Base-by-base conservation (phyloP, 2,888 invertebrate species). In the Liopterus haemorrhoidalis region DNA sequence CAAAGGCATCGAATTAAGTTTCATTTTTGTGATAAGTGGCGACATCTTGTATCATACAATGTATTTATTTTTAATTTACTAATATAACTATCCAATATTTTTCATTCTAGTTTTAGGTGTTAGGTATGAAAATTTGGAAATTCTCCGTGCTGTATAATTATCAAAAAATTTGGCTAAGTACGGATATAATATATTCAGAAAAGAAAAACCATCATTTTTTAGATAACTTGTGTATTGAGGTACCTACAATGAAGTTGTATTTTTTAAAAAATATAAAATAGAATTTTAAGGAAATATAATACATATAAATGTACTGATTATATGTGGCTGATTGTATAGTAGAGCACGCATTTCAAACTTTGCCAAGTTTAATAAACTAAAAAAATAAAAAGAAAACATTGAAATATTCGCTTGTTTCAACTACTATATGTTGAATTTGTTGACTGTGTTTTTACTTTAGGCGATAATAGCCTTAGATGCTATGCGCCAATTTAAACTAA, bases 291-390 rank as follows among this genome's bases (percentile, higher is more conserved):
- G 16, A 20, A 36, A 36, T 6, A 36, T 36, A 36, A 22, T 22
- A 22, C 27, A 38, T 31, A 31, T 45, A 45, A 45, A 45, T 45
- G 45, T 45, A 45, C 32, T 27, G 45, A 45, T 45, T 33, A 33
- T 15, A 45, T 45, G 45, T 45, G 45, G 45, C 45, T 45, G 45
- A 45, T n/a, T 45, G 45, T 45, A 45, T 45, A 45, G 45, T 45
- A n/a, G 32, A 31, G 45, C 45, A 45, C 45, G 45, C 45, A 44
- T 28, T 38, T 41, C 31, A 22, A 44, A 44, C 31, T 44, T 45
- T 35, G 45, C 45, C 45, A 45, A 39, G 44, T 45, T 45, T 32
- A 11, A 28, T 28, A 11, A 9, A 28, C 12, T 11, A 28, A 11
- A 19, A 25, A 25, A 16, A 25, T 38, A 15, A 15, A 25, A 41